phyloP scores from a whole-genome alignment of 2,888 invertebrate genomes.

The Diploptera punctata region DNA sequence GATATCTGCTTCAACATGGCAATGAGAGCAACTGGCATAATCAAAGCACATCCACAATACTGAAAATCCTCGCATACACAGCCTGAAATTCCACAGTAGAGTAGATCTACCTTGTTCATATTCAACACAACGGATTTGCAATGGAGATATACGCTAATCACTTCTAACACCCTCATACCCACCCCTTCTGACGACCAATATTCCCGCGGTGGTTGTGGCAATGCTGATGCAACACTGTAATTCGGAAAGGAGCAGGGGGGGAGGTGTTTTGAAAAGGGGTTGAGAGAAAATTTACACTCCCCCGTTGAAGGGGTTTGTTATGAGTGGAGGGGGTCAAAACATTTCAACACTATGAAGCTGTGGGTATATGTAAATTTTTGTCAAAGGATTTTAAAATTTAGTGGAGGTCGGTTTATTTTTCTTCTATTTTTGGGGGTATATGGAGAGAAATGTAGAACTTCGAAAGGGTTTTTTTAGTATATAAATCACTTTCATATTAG shows the following conservation, averaged over 20 bases:
- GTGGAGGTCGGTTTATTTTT: background rate
- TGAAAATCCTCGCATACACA: background rate
- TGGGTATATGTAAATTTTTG: conserved; percentile 17
- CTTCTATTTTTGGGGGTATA: no score
- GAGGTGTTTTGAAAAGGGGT: conserved; percentile 11
- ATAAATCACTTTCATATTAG: background rate
- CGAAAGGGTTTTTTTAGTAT: background rate
- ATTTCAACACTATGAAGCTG: conserved; percentile 4
- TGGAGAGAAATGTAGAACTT: background rate
- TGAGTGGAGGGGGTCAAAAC: conserved; percentile 5
- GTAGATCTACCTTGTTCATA: conserved; percentile 33
- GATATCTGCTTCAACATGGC: background rate
- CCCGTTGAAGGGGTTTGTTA: background rate
- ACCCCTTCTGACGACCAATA: conserved; percentile 13
- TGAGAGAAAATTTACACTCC: background rate
- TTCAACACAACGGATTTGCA: conserved; percentile 39
- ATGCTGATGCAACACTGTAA: conserved; percentile 11
- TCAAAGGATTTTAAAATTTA: conserved; percentile 7
- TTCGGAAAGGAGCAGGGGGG: no score
- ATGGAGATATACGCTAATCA: conserved; percentile 40
- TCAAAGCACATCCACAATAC: conserved; percentile 4
- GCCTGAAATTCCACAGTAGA: conserved; percentile 4
- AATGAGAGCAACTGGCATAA: no score
- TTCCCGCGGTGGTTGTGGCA: conserved; percentile 9
- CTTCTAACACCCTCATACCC: conserved; percentile 14